phyloP scores from a whole-genome alignment of 2,888 invertebrate genomes.

The Catocala nupta region DNA sequence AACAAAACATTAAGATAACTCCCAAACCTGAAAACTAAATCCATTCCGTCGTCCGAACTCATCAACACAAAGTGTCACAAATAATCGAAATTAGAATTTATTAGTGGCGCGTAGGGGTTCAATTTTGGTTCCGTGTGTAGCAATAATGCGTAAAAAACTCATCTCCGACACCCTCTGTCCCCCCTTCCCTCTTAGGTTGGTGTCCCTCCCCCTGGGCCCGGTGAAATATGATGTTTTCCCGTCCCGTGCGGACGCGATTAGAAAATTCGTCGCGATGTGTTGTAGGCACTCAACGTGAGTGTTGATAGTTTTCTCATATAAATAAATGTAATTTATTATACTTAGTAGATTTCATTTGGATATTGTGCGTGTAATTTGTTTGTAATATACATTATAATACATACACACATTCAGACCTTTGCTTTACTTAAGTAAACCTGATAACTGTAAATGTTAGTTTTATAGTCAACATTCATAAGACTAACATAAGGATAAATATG shows the following conservation, averaged over 20 bases:
- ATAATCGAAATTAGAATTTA: constrained; percentile 84
- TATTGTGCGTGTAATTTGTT: too few relatives aligned
- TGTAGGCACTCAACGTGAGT: constrained; percentile 56
- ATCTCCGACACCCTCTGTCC: constrained; percentile 75
- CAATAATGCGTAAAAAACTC: constrained; percentile 87
- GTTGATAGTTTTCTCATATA: constrained; percentile 69
- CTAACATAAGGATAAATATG: too few relatives aligned
- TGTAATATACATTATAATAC: too few relatives aligned
- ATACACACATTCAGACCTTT: too few relatives aligned
- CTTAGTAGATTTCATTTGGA: neutral
- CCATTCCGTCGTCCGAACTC: constrained; percentile 43
- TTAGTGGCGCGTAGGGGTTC: constrained; percentile 76
- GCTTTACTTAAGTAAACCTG: too few relatives aligned
- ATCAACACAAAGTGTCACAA: constrained; percentile 64
- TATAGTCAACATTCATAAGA: too few relatives aligned
- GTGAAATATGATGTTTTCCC: constrained; percentile 87
- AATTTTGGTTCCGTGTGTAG: constrained; percentile 81
- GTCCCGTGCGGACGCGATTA: constrained; percentile 84
- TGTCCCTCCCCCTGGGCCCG: constrained; percentile 64
- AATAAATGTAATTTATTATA: constrained; percentile 34
- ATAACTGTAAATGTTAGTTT: too few relatives aligned
- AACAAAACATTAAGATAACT: constrained; percentile 19
- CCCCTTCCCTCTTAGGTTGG: constrained; percentile 36
- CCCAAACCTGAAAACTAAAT: constrained; percentile 36
- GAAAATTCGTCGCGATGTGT: constrained; percentile 80